Evolutionary conservation across 2,888 invertebrate species (phyloP), one percentile per base, ranked within the genome.

Genomic region (Diadegma fenestrale): DNA sequence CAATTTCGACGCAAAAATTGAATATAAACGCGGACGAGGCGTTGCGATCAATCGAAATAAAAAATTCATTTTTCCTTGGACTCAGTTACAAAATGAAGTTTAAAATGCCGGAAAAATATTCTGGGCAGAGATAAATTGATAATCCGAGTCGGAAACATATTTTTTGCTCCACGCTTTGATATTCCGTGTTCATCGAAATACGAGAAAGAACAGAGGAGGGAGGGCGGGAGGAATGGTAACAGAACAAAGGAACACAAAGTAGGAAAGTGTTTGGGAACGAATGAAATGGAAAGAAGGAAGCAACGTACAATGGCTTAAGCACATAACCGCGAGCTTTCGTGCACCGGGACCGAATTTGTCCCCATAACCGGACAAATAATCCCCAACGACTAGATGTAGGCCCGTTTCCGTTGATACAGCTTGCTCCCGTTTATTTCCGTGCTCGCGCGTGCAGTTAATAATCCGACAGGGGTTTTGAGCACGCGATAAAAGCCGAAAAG

Each of bases 391-490:
- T 64, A 45, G 48, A 79, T 69, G 68, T 66, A 58, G 80, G 71
- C 82, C 80, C 84, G 87, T 82, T 91, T 90, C 89, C 91, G 91
- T 88, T 91, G 89, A 91, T 91, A 73, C 33, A 48, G 37, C 33
- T n/a, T 19, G 33, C 54, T 66, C 61, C 79, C 48, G 48, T 80
- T 77, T 80, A 73, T 80, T 80, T 64, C 79, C 80, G 87, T 85
- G 83, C 86, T 83, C 72, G 71, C 68, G 82, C 90, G 91, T 91
- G 91, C 92, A 90, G 91, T 86, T 91, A 91, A 91, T 91, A 90
- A 91, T 91, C 90, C 88, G 80, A 26, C 82, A 81, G 84, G 86
- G 85, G 86, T 87, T 87, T 76, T 33, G 85, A 85, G 87, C 91
- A 90, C 89, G 90, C 89, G 89, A 90, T 90, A 88, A 89, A 86